Evolutionary conservation across 2,888 invertebrate species (phyloP), one percentile per base, ranked within the genome.

Genomic region (Nowickia ferox): DNA sequence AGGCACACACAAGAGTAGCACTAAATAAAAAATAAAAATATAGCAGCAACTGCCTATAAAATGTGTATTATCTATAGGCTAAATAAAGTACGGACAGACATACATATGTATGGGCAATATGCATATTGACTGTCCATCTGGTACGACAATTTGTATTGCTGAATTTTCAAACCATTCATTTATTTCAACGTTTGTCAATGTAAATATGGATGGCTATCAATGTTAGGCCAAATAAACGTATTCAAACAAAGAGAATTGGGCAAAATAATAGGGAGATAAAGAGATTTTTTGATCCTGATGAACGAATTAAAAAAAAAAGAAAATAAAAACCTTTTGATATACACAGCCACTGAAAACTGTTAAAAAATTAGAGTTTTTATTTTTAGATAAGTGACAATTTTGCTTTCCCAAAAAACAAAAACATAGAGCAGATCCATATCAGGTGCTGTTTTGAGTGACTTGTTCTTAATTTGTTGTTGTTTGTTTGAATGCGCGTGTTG

Each of bases 111-210:
- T 38, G 11, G 15, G 51, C 78, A 61, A 68, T 19, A 40, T 40
- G 53, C 40, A 48, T 9, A 83, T 59, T 80, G 81, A 83, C 76
- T 79, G 86, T 86, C 76, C 82, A 84, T 79, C 85, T 84, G 77
- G 80, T 75, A 84, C 87, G 82, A 85, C 68, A 74, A 85, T 83
- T 71, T 82, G 71, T 71, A 76, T 30, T 83, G 78, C 69, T 66
- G 57, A 78, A 75, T 69, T 82, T 75, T 63, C 74, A 69, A 86
- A 53, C 40, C 63, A 78, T 82, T 82, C 81, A 85, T 82, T 85
- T 82, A 80, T 79, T 80, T 86, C 38, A 83, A 83, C 61, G 71
- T 86, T 86, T 83, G 79, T 80, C 83, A 79, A 83, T 80, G 86
- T 55, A 86, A 86, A 86, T 83, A 86, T 68, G 44, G 42, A 51